Conservation (phyloP, 2,797 vertebrate species). For the Mormyrus proboscirostris region DNA sequence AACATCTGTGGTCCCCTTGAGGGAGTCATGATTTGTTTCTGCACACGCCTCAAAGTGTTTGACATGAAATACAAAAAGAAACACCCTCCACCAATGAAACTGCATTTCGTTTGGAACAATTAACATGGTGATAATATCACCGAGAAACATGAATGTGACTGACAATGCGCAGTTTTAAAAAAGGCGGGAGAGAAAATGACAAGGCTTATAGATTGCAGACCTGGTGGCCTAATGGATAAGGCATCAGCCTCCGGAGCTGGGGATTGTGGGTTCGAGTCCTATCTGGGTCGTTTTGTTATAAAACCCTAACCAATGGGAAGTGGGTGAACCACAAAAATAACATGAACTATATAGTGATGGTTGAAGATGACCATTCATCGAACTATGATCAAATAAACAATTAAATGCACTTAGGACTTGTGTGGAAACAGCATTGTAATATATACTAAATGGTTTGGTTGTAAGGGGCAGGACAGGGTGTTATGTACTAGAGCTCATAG, state of each 20-base stretch:
- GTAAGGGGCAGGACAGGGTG: background rate
- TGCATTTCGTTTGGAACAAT: background rate
- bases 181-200: background rate
- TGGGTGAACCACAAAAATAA: background rate
- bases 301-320: background rate
- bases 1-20: background rate
- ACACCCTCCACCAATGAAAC: background rate
- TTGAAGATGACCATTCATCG: background rate
- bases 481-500: background rate
- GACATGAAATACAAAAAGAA: background rate
- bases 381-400: background rate
- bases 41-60: background rate
- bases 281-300: constrained; percentile 55
- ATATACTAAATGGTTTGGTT: background rate
- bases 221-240: constrained; percentile 77
- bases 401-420: background rate
- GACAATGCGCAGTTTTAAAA: background rate
- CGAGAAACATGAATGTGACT: background rate
- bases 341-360: background rate
- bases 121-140: background rate
- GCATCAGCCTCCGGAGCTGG: constrained; percentile 70
- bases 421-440: background rate
- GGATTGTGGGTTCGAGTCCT: constrained; percentile 73
- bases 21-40: background rate
- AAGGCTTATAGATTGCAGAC: constrained; percentile 33